These are phyloP conservation scores for Hucho hucho DNA, from an alignment of 2,113 vertebrate species.

Conservation along the genomic window DNA sequence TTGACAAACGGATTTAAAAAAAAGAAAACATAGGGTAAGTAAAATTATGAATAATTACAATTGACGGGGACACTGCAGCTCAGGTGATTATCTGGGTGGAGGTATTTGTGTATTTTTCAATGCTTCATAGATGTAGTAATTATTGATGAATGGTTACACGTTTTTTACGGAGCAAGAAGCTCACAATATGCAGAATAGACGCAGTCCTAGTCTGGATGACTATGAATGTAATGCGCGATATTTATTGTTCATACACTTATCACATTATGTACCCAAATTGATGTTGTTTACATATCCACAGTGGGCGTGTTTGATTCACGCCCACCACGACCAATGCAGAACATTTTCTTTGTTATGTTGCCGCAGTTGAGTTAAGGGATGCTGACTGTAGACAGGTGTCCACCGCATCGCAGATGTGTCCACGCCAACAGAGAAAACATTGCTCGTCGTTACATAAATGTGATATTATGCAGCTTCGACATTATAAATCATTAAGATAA, in stretches of 20 bases:
- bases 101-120: neutral
- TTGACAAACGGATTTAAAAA: conserved; percentile 12
- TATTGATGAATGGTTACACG: too few species aligned
- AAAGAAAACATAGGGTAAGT: conserved; percentile 31
- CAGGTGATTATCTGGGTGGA: neutral
- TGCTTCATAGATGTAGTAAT: too few species aligned
- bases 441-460: too few species aligned
- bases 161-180: too few species aligned
- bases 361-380: neutral
- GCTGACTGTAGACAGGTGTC: neutral
- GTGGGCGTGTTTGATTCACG: neutral
- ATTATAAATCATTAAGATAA: too few species aligned
- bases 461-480: too few species aligned
- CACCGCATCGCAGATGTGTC: too few species aligned
- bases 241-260: neutral
- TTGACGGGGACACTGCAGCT: neutral
- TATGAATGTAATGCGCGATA: neutral
- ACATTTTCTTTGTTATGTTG: conserved; percentile 6
- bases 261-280: neutral
- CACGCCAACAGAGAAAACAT: too few species aligned
- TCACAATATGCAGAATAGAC: too few species aligned
- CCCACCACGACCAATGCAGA: conserved; percentile 5
- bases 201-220: too few species aligned
- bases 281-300: conserved; percentile 6
- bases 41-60: conserved; percentile 1